Evolutionary conservation across 2,888 invertebrate species (phyloP).

Genomic region (Eristalinus sepulchralis): DNA sequence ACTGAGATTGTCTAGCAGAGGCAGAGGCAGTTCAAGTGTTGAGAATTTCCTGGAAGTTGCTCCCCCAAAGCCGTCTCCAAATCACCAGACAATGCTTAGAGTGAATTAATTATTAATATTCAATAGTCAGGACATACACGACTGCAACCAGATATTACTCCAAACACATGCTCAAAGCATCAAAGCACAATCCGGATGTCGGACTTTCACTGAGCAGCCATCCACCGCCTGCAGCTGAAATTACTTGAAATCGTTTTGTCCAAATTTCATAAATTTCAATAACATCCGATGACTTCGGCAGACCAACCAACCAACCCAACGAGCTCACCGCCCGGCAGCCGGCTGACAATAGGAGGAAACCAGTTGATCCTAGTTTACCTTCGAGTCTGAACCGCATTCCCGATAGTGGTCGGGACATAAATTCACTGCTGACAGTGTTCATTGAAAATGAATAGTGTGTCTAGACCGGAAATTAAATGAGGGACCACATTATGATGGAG

Average conservation of each 20-base stretch:
- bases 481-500: constrained; percentile 44
- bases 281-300: neutral
- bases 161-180: neutral
- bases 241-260: neutral
- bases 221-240: neutral
- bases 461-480: constrained; percentile 63
- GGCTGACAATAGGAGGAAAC: neutral
- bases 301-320: neutral
- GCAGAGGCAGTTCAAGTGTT: too few species aligned
- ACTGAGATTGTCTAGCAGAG: too few species aligned
- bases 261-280: neutral
- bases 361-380: constrained; percentile 4
- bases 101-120: neutral
- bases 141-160: neutral
- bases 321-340: neutral
- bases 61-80: too few species aligned
- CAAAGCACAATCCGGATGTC: neutral
- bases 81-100: neutral
- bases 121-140: neutral
- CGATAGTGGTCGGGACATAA: constrained; percentile 31
- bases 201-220: neutral
- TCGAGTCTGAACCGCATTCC: neutral
- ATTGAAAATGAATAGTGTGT: constrained; percentile 40
- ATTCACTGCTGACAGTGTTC: constrained; percentile 48
- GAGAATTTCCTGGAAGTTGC: too few species aligned